Conservation (phyloP, 2,888 invertebrate genomes). For the Lithophane semibrunnea region DNA sequence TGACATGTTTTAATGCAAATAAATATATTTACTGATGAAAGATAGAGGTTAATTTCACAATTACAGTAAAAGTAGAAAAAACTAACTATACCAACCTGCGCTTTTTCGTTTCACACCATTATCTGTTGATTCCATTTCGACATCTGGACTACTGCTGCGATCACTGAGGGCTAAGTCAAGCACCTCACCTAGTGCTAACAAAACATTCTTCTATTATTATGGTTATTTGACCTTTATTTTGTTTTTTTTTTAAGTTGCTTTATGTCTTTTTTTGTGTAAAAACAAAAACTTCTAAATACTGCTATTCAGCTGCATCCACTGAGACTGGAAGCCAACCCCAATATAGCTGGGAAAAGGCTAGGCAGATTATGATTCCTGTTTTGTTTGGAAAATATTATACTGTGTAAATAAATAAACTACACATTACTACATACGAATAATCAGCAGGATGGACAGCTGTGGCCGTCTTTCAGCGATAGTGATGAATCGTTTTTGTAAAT, state of each 20-base stretch:
- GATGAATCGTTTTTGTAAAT: neutral
- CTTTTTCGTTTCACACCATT: constrained; percentile 2
- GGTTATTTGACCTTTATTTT: neutral
- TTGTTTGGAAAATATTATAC: neutral
- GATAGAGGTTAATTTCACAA: too few relatives aligned
- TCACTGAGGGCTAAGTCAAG: neutral
- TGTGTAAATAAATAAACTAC: neutral
- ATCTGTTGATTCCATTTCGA: neutral
- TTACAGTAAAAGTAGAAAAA: too few relatives aligned
- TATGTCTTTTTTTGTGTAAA: neutral
- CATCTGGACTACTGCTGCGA: neutral
- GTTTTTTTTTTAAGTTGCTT: neutral
- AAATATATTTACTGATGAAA: neutral
- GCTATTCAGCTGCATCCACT: neutral
- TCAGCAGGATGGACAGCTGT: neutral
- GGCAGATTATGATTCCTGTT: neutral
- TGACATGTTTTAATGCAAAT: neutral
- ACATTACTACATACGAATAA: neutral
- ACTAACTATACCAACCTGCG: constrained; percentile 13
- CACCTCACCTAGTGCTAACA: too few relatives aligned
- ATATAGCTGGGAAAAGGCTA: neutral
- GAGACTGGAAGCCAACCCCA: neutral
- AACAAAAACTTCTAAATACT: neutral
- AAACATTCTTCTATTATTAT: neutral
- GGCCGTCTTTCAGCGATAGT: neutral